Conservation (phyloP, 2,797 vertebrate genomes). For the Rhodeus uyekii region DNA sequence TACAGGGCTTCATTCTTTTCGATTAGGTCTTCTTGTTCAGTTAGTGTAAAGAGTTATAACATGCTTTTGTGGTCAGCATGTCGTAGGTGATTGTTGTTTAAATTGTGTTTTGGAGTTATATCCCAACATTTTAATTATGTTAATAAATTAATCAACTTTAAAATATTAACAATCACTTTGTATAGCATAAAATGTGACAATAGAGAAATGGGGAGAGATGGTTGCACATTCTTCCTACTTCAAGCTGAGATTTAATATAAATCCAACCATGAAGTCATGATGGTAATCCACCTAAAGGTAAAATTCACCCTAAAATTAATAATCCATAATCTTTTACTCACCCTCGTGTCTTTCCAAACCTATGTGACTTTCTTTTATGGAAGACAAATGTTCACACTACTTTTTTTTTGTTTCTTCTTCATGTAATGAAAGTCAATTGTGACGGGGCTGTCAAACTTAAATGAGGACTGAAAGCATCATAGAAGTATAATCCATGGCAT, state of each 20-base stretch:
- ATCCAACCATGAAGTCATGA: not conserved
- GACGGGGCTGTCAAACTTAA: not conserved
- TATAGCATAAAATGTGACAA: not conserved
- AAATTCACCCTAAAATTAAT: not conserved
- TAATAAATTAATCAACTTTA: not conserved
- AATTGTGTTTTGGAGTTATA: not conserved
- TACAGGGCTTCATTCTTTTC: not conserved
- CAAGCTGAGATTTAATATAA: not conserved
- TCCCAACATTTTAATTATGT: not conserved
- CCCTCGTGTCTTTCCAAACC: not conserved
- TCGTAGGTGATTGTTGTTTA: not conserved
- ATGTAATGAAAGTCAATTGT: not conserved
- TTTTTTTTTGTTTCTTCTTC: not conserved
- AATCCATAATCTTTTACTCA: not conserved
- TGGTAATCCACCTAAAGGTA: not conserved
- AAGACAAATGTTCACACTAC: not conserved
- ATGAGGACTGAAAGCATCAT: not conserved
- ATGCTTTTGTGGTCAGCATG: not conserved
- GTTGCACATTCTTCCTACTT: not conserved
- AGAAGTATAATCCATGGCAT: not conserved
- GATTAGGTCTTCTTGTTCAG: not conserved
- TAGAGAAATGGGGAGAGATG: not conserved
- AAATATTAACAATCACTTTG: not conserved
- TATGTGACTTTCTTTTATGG: not conserved
- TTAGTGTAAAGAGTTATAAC: not conserved